Evolutionary conservation across 2,113 vertebrate species (phyloP), one percentile per base, ranked within the genome.

Genomic region (Beaufortia kweichowensis): DNA sequence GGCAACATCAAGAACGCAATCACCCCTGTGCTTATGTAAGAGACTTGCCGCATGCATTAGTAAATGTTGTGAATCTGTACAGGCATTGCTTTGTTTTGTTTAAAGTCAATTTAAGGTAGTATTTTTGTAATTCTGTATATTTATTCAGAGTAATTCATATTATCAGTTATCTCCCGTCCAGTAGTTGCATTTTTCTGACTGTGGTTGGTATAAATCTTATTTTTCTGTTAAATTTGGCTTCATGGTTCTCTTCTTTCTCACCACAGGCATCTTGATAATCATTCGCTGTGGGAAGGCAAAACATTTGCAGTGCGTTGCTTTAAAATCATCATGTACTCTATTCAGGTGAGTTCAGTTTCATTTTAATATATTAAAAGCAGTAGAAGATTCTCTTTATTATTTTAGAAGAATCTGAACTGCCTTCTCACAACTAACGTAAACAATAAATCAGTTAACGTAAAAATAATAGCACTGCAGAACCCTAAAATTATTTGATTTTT

Each of bases 301-400:
- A 90, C 91, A 74, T 98, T 98, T 41, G 96, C 96, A 2, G 93
- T 96, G 56, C 94, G 93, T 68, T 98, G 96, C 90, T 98, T 98
- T 88, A 96, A 98, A 90, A 98, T 98, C 92, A 95, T 98, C 91
- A 98, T 98, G 96, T 98, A 97, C 85, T 98, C 96, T 0, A 97
- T 98, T 84, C 96, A 98, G 95, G 96, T 98, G 87, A 76, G 83
- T 8, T 21, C 48, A 50, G 5, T n/a, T 50, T 19, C 17, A 53
- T 6, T 53, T 53, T n/a, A 8, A 9, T 46, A 12, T 46, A 14
- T 46, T 46, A 2, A 17, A 17, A 46, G 2, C 12, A 46, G 14
- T 4, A 15, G 43, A 17, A 1, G 12, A 43, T 43, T 12, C 14
- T 14, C 11, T 14, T 35, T 35, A 35, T n/a, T n/a, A 35, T 35